A percentile compares a stretch with the other conserved stretches of the same genome.
Evolutionary conservation across 2,113 vertebrate genomes (phyloP).

Genomic region (Jaculus jaculus): DNA sequence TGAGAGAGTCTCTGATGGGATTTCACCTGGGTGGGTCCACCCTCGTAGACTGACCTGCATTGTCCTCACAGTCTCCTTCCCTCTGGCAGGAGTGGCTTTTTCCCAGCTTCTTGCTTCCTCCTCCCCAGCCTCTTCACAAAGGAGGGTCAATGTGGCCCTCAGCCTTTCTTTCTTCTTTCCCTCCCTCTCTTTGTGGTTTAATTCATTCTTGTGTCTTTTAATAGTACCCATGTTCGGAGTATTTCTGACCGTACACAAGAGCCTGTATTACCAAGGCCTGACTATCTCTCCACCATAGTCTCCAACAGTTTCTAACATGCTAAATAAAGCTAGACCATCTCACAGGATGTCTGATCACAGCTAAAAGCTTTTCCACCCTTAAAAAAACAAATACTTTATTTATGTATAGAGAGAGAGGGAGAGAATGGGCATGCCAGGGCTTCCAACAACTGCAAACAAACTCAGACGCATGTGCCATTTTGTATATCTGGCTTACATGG

Average conservation of each 20-base stretch:
- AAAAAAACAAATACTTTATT: too few relatives aligned
- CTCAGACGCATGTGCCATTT: too few relatives aligned
- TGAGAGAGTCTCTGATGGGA: not conserved
- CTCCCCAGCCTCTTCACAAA: not conserved
- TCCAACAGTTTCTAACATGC: not conserved
- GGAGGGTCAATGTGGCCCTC: not conserved
- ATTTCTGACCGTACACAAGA: not conserved
- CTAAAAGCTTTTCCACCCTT: not conserved
- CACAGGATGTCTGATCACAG: not conserved
- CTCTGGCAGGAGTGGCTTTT: not conserved
- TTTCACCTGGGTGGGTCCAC: not conserved
- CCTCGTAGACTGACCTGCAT: rapidly evolving
- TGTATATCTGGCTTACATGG: too few relatives aligned
- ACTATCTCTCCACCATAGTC: not conserved
- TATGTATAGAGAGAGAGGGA: too few relatives aligned
- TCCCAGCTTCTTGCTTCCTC: not conserved
- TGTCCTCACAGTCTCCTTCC: not conserved
- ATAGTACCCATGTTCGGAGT: rapidly evolving
- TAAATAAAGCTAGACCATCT: not conserved
- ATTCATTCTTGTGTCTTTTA: not conserved
- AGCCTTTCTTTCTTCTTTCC: not conserved
- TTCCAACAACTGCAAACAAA: too few relatives aligned
- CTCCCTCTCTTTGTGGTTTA: not conserved
- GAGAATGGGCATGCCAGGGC: too few relatives aligned
- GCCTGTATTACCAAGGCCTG: not conserved